These are phyloP conservation scores for Daktulosphaira vitifoliae DNA, from an alignment of 1,140 invertebrate genomes.

Conservation along the genomic window DNA sequence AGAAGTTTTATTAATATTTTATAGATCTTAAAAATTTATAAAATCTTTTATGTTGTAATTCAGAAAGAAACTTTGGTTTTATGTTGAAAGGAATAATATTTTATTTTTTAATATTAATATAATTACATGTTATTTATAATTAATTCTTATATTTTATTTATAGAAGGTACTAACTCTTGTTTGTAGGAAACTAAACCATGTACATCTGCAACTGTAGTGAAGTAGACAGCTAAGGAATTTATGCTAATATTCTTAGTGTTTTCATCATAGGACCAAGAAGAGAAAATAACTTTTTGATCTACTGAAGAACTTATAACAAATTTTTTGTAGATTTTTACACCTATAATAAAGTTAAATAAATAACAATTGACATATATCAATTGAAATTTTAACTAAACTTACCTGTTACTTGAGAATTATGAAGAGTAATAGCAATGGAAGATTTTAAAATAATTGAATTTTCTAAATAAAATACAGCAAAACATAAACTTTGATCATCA, in stretches of 20 bases:
- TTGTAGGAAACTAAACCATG: conserved; percentile 21
- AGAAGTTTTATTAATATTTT: too few species aligned
- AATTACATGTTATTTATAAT: too few species aligned
- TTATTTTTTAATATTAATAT: too few species aligned
- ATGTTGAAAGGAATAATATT: too few species aligned
- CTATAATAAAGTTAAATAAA: not conserved
- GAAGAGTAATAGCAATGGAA: not conserved
- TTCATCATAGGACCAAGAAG: not conserved
- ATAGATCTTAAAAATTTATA: too few species aligned
- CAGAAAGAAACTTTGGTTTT: too few species aligned
- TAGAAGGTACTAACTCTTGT: conserved; percentile 7
- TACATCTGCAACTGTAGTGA: conserved; percentile 26
- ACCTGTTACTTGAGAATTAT: conserved; percentile 34
- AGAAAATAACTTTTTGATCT: conserved; percentile 30
- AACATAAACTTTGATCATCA: conserved; percentile 29
- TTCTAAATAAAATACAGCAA: conserved; percentile 1
- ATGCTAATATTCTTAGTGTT: not conserved
- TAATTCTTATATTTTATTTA: too few species aligned
- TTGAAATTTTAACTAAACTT: not conserved
- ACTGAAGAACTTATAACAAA: conserved; percentile 23
- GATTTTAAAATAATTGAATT: not conserved
- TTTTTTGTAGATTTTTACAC: not conserved
- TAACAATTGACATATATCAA: too few species aligned
- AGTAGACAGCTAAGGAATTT: conserved; percentile 6
- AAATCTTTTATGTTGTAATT: too few species aligned